Evolutionary conservation across 1,140 invertebrate genomes (phyloP).

Genomic region (Drosophila nigromelanica): DNA sequence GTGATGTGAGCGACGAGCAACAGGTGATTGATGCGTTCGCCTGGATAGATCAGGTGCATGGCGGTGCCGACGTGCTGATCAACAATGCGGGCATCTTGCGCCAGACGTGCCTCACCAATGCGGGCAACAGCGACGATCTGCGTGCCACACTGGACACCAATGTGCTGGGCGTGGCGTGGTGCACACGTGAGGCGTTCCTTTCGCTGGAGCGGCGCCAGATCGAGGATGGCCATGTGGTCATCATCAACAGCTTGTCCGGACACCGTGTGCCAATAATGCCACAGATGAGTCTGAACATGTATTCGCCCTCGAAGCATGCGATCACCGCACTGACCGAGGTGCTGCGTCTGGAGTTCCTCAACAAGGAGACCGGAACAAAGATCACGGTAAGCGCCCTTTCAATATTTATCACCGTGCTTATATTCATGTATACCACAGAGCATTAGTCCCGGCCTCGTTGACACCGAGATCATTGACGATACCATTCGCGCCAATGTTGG

Average conservation of each 20-base stretch:
- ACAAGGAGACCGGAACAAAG: too few species aligned
- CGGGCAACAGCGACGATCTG: too few species aligned
- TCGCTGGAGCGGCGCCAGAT: constrained; percentile 87
- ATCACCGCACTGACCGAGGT: too few species aligned
- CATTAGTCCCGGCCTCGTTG: constrained; percentile 86
- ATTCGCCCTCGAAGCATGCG: too few species aligned
- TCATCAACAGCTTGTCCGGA: constrained; percentile 86
- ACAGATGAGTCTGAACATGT: too few species aligned
- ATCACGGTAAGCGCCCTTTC: too few species aligned
- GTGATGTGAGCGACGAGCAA: constrained; percentile 83
- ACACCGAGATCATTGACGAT: constrained; percentile 74
- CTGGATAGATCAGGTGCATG: constrained; percentile 86
- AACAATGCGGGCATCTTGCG: constrained; percentile 85
- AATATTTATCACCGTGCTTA: too few species aligned
- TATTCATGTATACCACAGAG: constrained; percentile 80
- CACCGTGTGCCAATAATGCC: constrained; percentile 78
- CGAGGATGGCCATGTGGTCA: constrained; percentile 78
- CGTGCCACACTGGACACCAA: too few species aligned
- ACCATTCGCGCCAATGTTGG: constrained; percentile 19
- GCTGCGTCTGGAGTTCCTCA: too few species aligned
- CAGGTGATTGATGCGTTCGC: constrained; percentile 87
- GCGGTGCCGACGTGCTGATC: constrained; percentile 85
- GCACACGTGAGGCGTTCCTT: constrained; percentile 84
- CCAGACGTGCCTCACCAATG: constrained; percentile 48
- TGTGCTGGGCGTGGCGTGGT: too few species aligned